Evolutionary conservation across 2,797 vertebrate genomes (phyloP), one percentile per base, ranked within the genome.

Genomic region (Poecilia picta): DNA sequence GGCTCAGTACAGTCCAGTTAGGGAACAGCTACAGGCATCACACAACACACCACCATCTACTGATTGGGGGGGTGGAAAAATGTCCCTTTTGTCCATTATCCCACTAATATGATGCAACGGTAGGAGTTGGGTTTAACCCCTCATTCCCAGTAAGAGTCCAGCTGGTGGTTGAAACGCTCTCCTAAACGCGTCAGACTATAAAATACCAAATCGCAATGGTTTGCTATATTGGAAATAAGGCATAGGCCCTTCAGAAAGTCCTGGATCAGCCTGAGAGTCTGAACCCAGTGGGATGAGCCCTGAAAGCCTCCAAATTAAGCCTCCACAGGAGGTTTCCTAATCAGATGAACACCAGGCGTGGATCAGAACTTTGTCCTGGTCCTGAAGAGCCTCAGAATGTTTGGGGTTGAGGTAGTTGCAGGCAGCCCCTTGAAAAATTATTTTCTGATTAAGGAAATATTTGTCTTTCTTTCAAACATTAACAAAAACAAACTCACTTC

Each of bases 401-500:
- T 47, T 0, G 46, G 7, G 1, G 49, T 64, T 39, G 33, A 36
- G 62, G 16, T 4, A 39, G 18, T 46, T 46, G 28, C 41, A 7
- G 5, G 25, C 1, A 0, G 4, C 25, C 45, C 7, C 43, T 45
- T 72, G n/a, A 46, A 18, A 72, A 8, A 18, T 8, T 4, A 8
- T 28, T 43, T 45, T 70, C 23, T 25, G 11, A 23, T 43, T 7
- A n/a, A 72, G 0, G 2, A 72, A 47, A 72, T 10, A 33, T 49
- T 6, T 33, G 2, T 10, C 20, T 31, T 23, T 51, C 3, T 33
- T 28, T 33, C 36, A 31, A n/a, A 0, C 0, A 11, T 33, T 5
- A 28, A 45, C 16, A 11, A 2, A 31, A 33, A 71, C 39, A 10
- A 45, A 96, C 96, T 96, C 85, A 97, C 94, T 0, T 97, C 95